phyloP scores from a whole-genome alignment of 2,888 invertebrate genomes.

The Acleris cristana region DNA sequence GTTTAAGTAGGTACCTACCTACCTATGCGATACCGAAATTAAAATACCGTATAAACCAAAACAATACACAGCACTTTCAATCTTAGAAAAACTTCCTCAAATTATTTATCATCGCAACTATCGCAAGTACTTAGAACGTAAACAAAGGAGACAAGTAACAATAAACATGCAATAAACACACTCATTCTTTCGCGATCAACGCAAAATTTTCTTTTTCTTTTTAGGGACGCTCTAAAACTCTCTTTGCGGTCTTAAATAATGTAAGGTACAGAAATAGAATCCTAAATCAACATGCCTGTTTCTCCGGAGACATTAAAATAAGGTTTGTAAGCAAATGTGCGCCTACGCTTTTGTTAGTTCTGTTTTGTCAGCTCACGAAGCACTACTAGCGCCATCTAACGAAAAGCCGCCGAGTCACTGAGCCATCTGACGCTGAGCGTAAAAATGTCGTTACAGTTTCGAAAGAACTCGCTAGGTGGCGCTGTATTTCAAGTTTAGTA shows the following conservation, averaged over 20 bases:
- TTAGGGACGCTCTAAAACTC: constrained; percentile 1
- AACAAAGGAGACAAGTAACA: constrained; percentile 8
- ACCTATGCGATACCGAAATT: constrained; percentile 1
- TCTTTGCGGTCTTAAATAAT: constrained; percentile 18
- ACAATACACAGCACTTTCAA: not conserved
- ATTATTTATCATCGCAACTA: not conserved
- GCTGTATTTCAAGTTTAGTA: constrained; percentile 39
- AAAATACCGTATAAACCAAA: constrained; percentile 5
- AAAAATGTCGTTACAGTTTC: constrained; percentile 43
- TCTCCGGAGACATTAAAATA: constrained; percentile 41
- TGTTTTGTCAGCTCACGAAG: constrained; percentile 29
- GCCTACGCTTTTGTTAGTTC: constrained; percentile 46
- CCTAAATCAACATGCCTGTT: constrained; percentile 38
- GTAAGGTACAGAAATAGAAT: constrained; percentile 32
- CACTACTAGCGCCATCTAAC: constrained; percentile 63
- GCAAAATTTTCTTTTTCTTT: not conserved
- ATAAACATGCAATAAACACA: constrained; percentile 1
- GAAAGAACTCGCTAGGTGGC: constrained; percentile 52
- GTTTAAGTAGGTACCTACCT: not conserved
- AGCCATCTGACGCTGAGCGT: constrained; percentile 21
- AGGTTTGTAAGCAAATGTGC: constrained; percentile 51
- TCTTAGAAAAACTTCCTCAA: not conserved
- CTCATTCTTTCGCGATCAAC: not conserved
- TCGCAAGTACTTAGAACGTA: not conserved
- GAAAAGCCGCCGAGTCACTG: not conserved